Evolutionary conservation across 2,113 vertebrate species (phyloP).

Genomic region (Ranitomeya variabilis): DNA sequence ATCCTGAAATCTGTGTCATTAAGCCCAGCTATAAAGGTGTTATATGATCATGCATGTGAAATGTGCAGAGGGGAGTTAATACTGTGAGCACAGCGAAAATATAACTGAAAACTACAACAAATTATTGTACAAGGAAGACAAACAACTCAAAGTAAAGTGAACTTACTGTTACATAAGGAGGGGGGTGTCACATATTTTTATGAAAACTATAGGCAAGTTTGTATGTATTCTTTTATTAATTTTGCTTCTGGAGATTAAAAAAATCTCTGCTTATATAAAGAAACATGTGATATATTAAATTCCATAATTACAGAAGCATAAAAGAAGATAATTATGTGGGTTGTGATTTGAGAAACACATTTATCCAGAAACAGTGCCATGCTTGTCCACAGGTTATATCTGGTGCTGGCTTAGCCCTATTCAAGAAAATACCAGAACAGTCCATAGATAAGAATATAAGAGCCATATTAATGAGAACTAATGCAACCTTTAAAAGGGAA

Average conservation of each 20-base stretch:
- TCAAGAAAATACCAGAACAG: no score
- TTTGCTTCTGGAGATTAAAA: background rate
- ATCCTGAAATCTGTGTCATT: slow-evolving; percentile 19
- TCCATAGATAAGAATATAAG: no score
- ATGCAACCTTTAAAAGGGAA: no score
- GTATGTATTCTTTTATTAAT: background rate
- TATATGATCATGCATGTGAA: slow-evolving; percentile 47
- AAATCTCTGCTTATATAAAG: background rate
- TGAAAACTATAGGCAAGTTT: background rate
- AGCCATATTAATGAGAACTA: no score
- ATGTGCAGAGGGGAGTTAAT: background rate
- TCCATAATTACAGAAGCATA: no score
- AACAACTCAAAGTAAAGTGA: background rate
- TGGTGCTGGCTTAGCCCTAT: no score
- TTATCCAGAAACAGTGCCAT: no score
- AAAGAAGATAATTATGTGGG: no score
- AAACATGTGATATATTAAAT: no score
- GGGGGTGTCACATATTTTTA: background rate
- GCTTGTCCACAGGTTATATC: no score
- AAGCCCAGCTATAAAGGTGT: slow-evolving; percentile 39
- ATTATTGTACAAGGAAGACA: background rate
- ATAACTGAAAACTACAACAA: background rate
- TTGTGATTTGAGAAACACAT: no score
- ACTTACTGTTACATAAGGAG: background rate
- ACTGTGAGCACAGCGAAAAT: background rate